phyloP scores from a whole-genome alignment of 2,888 invertebrate genomes.

The Drosophila parthenogenetica region DNA sequence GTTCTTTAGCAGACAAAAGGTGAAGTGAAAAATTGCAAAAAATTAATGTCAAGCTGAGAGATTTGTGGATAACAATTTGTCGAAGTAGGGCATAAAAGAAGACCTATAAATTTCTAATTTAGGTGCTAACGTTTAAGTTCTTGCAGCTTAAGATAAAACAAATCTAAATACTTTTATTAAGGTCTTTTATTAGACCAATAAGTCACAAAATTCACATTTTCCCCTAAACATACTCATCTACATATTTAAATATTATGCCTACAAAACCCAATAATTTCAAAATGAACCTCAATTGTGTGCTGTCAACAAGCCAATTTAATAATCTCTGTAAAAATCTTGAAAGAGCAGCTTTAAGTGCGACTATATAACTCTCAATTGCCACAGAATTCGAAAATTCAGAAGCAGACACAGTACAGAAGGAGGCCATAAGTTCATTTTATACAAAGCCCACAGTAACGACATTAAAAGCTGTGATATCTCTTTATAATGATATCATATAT shows the following conservation, averaged over 20 bases:
- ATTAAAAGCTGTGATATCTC: conserved; percentile 66
- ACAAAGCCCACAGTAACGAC: conserved; percentile 45
- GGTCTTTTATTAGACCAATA: too few species aligned
- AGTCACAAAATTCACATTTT: too few species aligned
- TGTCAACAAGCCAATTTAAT: not conserved
- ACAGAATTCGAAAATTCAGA: not conserved
- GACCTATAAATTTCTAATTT: too few species aligned
- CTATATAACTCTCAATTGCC: conserved; percentile 13
- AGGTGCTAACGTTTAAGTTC: too few species aligned
- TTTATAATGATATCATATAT: conserved; percentile 73
- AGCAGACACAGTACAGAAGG: not conserved
- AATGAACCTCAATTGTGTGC: not conserved
- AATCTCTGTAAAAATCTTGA: not conserved
- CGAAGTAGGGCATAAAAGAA: too few species aligned
- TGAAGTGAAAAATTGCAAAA: not conserved
- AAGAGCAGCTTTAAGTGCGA: conserved; percentile 10
- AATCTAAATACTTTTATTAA: too few species aligned
- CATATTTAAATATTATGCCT: not conserved
- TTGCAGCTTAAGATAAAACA: too few species aligned
- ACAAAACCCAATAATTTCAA: not conserved
- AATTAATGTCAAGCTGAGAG: not conserved
- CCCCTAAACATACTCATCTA: too few species aligned
- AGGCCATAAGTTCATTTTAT: conserved; percentile 56
- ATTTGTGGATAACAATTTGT: not conserved
- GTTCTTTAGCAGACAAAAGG: conserved; percentile 1